phyloP scores from a whole-genome alignment of 2,888 invertebrate genomes.

The Elegia similella region DNA sequence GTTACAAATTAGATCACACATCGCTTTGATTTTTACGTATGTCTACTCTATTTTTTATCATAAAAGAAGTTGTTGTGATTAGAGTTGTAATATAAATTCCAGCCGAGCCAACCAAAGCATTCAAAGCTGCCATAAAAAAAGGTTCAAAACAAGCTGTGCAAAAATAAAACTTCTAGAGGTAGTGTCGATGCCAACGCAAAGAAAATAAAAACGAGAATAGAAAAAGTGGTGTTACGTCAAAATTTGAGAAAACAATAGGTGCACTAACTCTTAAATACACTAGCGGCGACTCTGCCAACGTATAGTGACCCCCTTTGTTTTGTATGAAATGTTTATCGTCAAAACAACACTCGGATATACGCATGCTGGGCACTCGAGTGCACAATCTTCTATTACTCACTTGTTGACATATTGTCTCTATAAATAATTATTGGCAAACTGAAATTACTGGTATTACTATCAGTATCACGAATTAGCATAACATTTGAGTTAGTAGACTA shows the following conservation, averaged over 20 bases:
- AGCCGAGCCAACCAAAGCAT: no score
- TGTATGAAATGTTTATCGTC: not conserved
- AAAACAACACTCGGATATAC: not conserved
- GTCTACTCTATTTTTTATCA: no score
- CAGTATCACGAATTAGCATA: no score
- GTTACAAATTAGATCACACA: no score
- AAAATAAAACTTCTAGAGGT: not conserved
- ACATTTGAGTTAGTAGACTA: no score
- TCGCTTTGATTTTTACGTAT: no score
- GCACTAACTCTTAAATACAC: not conserved
- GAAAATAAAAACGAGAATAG: not conserved
- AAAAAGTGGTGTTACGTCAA: not conserved
- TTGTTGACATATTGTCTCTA: not conserved
- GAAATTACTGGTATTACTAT: not conserved
- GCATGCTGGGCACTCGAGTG: not conserved
- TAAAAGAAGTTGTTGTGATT: no score
- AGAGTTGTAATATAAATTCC: no score
- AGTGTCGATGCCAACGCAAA: not conserved
- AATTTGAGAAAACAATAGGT: not conserved
- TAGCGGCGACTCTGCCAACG: not conserved
- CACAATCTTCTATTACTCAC: not conserved
- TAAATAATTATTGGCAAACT: not conserved
- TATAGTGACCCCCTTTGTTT: not conserved
- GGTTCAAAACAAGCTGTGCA: no score
- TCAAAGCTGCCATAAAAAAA: no score